Conservation (phyloP, 2,113 vertebrate species). For the Micromys minutus region DNA sequence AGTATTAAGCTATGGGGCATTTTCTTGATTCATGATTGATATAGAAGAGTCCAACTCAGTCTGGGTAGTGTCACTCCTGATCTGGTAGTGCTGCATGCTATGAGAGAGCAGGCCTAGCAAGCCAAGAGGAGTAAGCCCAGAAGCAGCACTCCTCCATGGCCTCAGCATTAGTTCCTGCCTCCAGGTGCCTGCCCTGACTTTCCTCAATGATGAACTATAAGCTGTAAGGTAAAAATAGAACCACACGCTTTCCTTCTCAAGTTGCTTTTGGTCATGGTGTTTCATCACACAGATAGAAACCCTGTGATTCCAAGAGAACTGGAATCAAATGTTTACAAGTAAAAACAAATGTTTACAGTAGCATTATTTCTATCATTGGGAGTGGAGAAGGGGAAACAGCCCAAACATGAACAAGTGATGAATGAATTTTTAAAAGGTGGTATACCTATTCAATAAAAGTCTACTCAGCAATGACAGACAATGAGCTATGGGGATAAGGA, state of each 20-base stretch:
- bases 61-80: neutral
- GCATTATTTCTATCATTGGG: neutral
- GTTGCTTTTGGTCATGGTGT: neutral
- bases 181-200: neutral
- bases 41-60: neutral
- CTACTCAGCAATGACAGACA: neutral
- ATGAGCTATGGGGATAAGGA: neutral
- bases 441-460: neutral
- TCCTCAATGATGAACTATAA: neutral
- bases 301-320: neutral
- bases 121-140: neutral
- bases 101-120: neutral
- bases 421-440: neutral
- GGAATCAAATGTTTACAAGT: neutral
- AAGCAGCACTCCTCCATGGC: neutral
- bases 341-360: neutral
- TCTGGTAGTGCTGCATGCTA: neutral
- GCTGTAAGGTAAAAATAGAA: neutral
- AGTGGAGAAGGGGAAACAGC: neutral
- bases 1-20: neutral
- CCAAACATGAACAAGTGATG: neutral
- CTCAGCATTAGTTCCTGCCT: neutral
- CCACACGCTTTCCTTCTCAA: neutral
- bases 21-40: neutral
- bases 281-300: neutral